These are phyloP conservation scores for Diadumene lineata DNA, from an alignment of 92 coral and sea anemone species.

Conservation along the genomic window DNA sequence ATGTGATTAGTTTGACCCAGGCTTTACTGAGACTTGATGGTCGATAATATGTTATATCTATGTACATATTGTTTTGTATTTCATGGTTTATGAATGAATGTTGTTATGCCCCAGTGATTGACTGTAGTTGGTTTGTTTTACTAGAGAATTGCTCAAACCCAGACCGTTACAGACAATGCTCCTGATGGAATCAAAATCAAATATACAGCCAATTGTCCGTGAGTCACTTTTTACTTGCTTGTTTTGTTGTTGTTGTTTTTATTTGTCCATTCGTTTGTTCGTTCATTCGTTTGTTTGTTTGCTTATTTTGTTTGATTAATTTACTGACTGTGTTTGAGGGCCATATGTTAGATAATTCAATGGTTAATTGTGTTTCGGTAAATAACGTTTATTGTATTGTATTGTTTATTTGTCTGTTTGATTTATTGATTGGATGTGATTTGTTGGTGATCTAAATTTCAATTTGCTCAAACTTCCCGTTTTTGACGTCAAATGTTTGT, in stretches of 20 bases:
- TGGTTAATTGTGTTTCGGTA: no score
- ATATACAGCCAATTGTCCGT: slow-evolving; percentile 87
- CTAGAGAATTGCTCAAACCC: slow-evolving; percentile 76
- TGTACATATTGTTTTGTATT: no score
- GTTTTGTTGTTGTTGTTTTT: background rate
- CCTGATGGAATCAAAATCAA: slow-evolving; percentile 81
- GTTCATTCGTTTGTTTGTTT: background rate
- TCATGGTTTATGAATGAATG: background rate
- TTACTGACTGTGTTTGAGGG: background rate
- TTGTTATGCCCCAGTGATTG: background rate
- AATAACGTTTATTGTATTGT: background rate
- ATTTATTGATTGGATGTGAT: no score
- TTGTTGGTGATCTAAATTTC: no score
- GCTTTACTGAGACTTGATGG: no score
- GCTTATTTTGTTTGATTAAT: background rate
- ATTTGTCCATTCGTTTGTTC: background rate
- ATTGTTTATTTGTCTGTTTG: background rate
- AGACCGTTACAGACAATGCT: slow-evolving; percentile 78
- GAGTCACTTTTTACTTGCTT: slow-evolving; percentile 23
- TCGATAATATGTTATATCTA: no score
- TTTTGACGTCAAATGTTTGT: no score
- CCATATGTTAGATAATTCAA: no score
- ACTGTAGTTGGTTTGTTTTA: background rate
- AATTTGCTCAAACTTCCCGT: no score
- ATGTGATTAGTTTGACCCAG: no score